These are phyloP conservation scores for Epirrhoe tristata DNA, from an alignment of 2,888 invertebrate genomes.

Conservation along the genomic window DNA sequence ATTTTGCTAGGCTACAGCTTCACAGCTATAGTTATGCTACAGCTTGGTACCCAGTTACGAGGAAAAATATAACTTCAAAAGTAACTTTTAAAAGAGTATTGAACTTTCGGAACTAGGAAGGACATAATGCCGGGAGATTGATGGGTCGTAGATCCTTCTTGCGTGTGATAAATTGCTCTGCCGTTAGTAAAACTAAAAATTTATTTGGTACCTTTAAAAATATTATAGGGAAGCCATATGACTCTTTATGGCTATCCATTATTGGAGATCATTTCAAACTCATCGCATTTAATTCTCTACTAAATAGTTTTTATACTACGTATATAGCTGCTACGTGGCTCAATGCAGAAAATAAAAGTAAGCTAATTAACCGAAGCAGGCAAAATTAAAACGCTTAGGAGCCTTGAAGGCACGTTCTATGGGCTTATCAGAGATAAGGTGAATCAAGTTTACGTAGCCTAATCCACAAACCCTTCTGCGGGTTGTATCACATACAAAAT, in stretches of 20 bases:
- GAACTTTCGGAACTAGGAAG: slow-evolving; percentile 11
- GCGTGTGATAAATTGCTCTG: not conserved
- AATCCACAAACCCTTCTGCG: not conserved
- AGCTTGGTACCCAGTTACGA: not conserved
- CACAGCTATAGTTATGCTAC: no score
- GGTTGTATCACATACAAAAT: not conserved
- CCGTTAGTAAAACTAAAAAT: not conserved
- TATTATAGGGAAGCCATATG: not conserved
- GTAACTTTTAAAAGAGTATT: slow-evolving; percentile 12
- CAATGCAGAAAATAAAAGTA: not conserved
- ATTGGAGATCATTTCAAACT: not conserved
- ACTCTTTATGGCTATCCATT: not conserved
- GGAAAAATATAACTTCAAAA: not conserved
- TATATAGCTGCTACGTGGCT: not conserved
- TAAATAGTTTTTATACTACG: not conserved
- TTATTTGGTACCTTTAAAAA: not conserved
- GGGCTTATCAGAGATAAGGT: slow-evolving; percentile 2
- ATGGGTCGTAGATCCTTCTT: slow-evolving; percentile 2
- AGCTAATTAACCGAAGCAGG: not conserved
- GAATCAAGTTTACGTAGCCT: no score
- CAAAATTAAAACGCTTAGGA: slow-evolving; percentile 3
- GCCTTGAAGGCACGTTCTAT: not conserved
- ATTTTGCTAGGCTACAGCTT: no score
- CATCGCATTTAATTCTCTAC: not conserved
- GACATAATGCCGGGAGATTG: not conserved